Conservation (phyloP, 1,140 invertebrate species). For the Formica exsecta region DNA sequence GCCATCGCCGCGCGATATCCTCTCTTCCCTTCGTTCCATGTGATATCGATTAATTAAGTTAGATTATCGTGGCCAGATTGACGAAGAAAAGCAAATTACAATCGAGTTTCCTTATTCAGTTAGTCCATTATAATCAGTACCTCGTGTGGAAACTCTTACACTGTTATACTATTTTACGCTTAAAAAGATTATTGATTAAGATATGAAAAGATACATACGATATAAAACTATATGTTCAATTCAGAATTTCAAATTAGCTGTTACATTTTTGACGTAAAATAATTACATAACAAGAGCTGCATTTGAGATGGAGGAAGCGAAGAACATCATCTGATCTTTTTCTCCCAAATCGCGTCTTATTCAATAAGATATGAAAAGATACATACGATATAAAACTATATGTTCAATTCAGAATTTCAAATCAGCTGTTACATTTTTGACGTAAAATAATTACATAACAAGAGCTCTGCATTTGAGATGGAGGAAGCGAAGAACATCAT, state of each 20-base stretch:
- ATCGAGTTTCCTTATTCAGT: conserved; percentile 22
- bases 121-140: conserved; percentile 23
- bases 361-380: too few species aligned
- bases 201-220: not conserved
- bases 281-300: not conserved
- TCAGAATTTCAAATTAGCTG: not conserved
- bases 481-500: not conserved
- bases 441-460: not conserved
- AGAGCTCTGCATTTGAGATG: not conserved
- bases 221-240: not conserved
- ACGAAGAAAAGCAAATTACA: not conserved
- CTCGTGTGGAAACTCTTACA: not conserved
- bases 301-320: not conserved
- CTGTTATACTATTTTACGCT: not conserved
- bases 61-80: conserved; percentile 23
- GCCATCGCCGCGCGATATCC: conserved; percentile 60
- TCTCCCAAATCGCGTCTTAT: conserved; percentile 56
- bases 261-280: not conserved
- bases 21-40: conserved; percentile 1
- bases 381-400: not conserved
- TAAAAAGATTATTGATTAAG: not conserved
- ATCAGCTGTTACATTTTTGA: not conserved
- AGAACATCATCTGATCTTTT: conserved; percentile 37
- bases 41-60: conserved; percentile 55
- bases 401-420: not conserved